Conservation (phyloP, 2,113 vertebrate genomes). For the Tachycineta bicolor region DNA sequence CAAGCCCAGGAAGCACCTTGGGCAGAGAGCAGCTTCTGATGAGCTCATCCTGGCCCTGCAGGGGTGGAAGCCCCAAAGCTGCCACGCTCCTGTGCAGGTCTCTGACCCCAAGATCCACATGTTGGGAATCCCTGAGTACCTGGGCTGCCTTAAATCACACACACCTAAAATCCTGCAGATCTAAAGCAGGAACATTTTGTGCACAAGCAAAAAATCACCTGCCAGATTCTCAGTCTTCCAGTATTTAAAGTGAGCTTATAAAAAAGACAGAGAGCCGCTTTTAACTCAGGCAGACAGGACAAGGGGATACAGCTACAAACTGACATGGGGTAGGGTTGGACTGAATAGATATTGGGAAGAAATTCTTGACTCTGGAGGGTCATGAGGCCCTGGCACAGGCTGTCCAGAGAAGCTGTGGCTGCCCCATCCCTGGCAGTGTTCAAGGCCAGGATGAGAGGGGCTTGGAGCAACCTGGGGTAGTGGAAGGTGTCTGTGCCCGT, state of each 20-base stretch:
- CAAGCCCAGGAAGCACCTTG: background rate
- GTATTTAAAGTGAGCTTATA: background rate
- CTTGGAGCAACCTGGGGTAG: background rate
- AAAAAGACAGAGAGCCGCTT: background rate
- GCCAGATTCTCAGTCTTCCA: background rate
- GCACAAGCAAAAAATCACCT: background rate
- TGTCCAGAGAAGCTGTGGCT: background rate
- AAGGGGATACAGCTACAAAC: background rate
- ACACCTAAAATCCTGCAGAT: background rate
- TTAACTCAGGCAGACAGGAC: background rate
- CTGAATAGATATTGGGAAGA: background rate
- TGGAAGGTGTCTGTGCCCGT: background rate
- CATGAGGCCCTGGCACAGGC: background rate
- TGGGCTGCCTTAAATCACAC: background rate
- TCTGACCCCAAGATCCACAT: background rate
- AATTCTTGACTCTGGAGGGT: background rate
- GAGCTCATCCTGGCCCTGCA: background rate
- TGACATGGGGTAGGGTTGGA: background rate
- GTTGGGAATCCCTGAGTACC: too few species aligned
- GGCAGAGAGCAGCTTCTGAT: background rate
- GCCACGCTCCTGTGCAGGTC: background rate
- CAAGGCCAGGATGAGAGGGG: background rate
- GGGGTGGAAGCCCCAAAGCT: rapidly evolving
- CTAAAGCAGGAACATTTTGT: background rate
- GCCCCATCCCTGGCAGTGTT: background rate